Base-by-base conservation (phyloP, 2,113 vertebrate genomes). In the Cebidichthys violaceus region DNA sequence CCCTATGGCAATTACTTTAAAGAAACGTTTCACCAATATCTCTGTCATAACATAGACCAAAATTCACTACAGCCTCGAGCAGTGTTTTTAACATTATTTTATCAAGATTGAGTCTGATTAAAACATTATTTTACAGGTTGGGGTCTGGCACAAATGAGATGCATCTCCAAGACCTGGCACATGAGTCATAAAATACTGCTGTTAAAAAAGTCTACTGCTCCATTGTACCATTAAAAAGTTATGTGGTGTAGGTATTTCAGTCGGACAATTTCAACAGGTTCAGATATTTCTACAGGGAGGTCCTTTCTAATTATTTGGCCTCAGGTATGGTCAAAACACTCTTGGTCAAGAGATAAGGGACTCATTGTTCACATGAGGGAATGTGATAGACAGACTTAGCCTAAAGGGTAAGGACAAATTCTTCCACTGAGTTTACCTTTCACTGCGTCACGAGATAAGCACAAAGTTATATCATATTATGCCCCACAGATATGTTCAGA, bases 1-100 rank as follows among this genome's bases (percentile, higher is more conserved):
- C 81, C 90, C 88, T 17, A 27, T 65, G 84, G 88, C 74, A 75
- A 54, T 73, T 33, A 54, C 86, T 86, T 79, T 87, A 75, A 81
- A 79, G 43, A 82, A 54, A 72, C 14, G 37, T 85, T 78, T 82
- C 39, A 41, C 80, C 81, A 69, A 83, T 79, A 70, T 52, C 77
- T 60, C 50, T 59, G 77, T 86, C 81, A 41, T 50, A 75, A 80
- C 79, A 71, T 59, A 43, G 37, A 65, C 60, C 29, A 5, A 62
- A 79, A 68, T 70, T 33, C 47, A 41, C 14, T 8, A 14, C 13
- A 50, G 41, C 50, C 66, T 71, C 6, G 2, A 1, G 64, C 50
- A 52, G 27, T 22, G 8, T 66, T 68, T 60, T 10, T 14, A 50
- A 62, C 64, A 33, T 11, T 1, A 66, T 50, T 69, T 61, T n/a